phyloP scores from a whole-genome alignment of 37 sponge, comb jelly and placozoan genomes.

The Spongilla lacustris region DNA sequence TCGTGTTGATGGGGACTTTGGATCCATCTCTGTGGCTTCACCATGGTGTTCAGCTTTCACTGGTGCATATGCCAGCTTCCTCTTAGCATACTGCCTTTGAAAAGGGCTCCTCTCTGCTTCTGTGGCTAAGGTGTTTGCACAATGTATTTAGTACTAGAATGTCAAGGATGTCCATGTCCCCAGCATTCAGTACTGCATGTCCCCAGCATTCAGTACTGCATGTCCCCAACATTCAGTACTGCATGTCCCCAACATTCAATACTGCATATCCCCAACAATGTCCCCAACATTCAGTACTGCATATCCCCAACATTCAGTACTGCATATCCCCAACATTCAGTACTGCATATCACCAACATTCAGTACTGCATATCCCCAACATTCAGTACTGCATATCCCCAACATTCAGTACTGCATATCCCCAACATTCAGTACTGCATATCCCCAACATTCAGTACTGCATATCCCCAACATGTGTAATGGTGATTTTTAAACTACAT shows the following conservation, averaged over 20 bases:
- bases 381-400: background rate
- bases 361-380: background rate
- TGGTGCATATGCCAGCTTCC: background rate
- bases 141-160: too few species aligned
- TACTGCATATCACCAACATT: too few species aligned
- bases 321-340: background rate
- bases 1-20: background rate
- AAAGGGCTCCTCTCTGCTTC: background rate
- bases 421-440: background rate
- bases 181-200: too few species aligned
- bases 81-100: slow-evolving; percentile 34
- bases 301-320: background rate
- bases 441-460: background rate
- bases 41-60: background rate
- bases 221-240: too few species aligned
- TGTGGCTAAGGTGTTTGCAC: background rate
- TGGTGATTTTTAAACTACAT: too few species aligned
- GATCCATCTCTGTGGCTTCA: background rate
- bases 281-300: background rate
- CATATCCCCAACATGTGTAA: background rate
- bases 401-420: background rate
- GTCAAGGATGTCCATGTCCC: too few species aligned
- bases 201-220: too few species aligned
- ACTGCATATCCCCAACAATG: too few species aligned
- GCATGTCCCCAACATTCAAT: too few species aligned